Evolutionary conservation across 2,113 vertebrate species (phyloP).

Genomic region (Limanda limanda): DNA sequence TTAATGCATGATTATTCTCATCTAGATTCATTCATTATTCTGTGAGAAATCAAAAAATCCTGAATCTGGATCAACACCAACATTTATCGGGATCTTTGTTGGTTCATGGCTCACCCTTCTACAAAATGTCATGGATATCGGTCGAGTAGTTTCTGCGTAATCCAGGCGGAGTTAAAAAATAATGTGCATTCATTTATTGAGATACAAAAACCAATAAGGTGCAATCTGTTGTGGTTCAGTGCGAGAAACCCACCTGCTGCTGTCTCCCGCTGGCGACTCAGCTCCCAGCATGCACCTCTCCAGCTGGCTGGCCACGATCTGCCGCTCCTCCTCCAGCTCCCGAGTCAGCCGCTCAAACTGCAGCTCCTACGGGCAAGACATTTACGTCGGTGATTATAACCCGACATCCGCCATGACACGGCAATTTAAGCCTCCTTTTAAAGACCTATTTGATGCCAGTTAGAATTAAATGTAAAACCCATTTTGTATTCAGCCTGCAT

Average conservation of each 20-base stretch:
- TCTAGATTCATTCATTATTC: too few relatives aligned
- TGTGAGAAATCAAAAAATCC: too few relatives aligned
- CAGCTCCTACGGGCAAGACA: conserved; percentile 89
- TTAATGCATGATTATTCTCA: too few relatives aligned
- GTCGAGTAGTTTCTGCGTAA: neutral
- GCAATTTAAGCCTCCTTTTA: conserved; percentile 33
- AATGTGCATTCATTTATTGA: too few relatives aligned
- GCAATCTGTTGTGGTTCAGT: too few relatives aligned
- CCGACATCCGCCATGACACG: conserved; percentile 12
- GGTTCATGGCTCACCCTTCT: too few relatives aligned
- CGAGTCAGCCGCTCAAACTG: conserved; percentile 98
- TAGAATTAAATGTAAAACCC: conserved; percentile 51
- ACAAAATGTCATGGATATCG: too few relatives aligned
- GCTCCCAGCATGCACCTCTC: conserved; percentile 99
- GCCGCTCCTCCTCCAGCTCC: conserved; percentile 98
- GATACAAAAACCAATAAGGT: too few relatives aligned
- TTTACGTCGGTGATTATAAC: conserved; percentile 26
- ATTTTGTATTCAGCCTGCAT: conserved; percentile 35
- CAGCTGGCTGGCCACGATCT: conserved; percentile 99
- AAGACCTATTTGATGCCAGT: conserved; percentile 51
- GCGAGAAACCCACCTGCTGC: conserved; percentile 88
- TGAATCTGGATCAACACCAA: too few relatives aligned
- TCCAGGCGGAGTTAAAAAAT: too few relatives aligned
- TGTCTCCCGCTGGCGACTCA: conserved; percentile 94
- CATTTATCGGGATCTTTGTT: too few relatives aligned